Conservation (phyloP, 2,888 invertebrate genomes). For the Oligia fasciuncula region DNA sequence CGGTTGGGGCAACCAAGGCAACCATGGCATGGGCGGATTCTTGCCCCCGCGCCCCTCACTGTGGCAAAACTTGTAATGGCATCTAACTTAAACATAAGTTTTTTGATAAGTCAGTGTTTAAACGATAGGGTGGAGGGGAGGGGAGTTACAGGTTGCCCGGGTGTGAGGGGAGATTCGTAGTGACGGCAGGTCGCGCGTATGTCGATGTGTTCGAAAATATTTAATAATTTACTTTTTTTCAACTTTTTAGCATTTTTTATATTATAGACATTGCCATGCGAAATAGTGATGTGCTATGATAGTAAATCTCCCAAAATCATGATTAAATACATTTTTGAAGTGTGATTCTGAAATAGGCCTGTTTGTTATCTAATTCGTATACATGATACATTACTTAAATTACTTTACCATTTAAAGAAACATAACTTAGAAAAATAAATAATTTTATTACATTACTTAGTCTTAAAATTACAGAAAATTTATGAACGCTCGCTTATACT, state of each 20-base stretch:
- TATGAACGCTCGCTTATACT: neutral
- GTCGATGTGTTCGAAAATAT: slow-evolving; percentile 65
- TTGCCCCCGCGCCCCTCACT: slow-evolving; percentile 67
- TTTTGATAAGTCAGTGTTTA: slow-evolving; percentile 90
- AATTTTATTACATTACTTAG: neutral
- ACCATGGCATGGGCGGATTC: slow-evolving; percentile 65
- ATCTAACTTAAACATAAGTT: slow-evolving; percentile 88
- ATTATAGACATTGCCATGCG: neutral
- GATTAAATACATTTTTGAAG: neutral
- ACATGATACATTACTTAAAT: neutral
- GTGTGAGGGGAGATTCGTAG: slow-evolving; percentile 80
- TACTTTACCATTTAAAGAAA: neutral
- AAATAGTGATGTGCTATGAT: slow-evolving; percentile 8
- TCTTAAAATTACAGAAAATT: neutral
- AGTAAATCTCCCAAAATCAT: neutral
- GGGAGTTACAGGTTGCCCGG: slow-evolving; percentile 86
- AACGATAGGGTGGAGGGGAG: slow-evolving; percentile 84
- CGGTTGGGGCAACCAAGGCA: slow-evolving; percentile 60
- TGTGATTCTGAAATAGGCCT: neutral
- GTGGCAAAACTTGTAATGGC: slow-evolving; percentile 83
- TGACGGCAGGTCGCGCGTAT: slow-evolving; percentile 65
- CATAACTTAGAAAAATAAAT: neutral
- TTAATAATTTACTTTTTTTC: slow-evolving; percentile 10
- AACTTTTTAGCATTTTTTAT: neutral
- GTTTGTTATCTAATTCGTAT: neutral